Base-by-base conservation (phyloP, 2,888 invertebrate species). In the Liposcelis brunnea region DNA sequence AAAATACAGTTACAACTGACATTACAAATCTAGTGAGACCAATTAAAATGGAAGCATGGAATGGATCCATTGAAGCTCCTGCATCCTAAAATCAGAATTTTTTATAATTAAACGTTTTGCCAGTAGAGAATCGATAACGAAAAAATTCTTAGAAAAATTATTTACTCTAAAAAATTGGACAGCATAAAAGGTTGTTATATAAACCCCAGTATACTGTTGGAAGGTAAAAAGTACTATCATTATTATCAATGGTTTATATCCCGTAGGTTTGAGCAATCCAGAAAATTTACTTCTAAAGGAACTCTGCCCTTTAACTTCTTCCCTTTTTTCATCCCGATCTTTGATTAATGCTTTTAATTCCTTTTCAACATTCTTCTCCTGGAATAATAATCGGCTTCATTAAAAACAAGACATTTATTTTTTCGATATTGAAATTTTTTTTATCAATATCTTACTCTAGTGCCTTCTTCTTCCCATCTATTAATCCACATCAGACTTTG, bases 141-240 rank as follows among this genome's bases (percentile, higher is more conserved):
- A n/a, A n/a, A 32, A 32, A 32, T 32, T 32, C 32, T 32, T 10
- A 32, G 44, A 11, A 11, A 18, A 2, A 42, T 36, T 40, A 53
- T 55, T 56, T 56, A 71, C 71, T 57, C 70, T 57, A 52, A 74
- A 71, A 59, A 73, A 71, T 11, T 67, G 68, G 18, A 74, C 71
- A 0, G 74, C 72, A 54, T 72, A 74, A 57, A 74, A 74, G 1
- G 74, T 59, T 1, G 72, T 73, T 6, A 73, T 70, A 52, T 74
- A 74, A 50, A 74, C 72, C 34, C 74, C 74, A 18, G 71, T 66
- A 50, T 71, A 72, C 52, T 74, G 72, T 56, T 74, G 74, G 53
- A 72, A 70, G 37, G 68, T 59, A 56, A 74, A 74, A 11, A 74
- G 58, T 8, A 68, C 61, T 48, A 69, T 63, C 11, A 74, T 61